phyloP scores from a whole-genome alignment of 2,113 vertebrate species.

The Corythaixoides concolor region DNA sequence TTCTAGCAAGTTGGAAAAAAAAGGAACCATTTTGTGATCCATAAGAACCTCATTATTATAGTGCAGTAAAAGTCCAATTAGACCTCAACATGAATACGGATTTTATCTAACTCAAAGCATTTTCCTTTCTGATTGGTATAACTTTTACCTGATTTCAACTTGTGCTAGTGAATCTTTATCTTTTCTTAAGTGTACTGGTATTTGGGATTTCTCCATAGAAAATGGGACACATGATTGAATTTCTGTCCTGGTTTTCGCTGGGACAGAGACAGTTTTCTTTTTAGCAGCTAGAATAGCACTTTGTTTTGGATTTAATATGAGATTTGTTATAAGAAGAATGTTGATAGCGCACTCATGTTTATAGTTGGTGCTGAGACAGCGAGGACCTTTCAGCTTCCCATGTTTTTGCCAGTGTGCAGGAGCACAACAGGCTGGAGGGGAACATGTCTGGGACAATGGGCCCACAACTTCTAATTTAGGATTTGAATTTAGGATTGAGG shows the following conservation, averaged over 20 bases:
- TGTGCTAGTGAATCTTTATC: background rate
- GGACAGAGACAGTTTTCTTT: too few relatives aligned
- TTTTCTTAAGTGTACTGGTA: background rate
- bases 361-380: too few relatives aligned
- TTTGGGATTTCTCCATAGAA: background rate
- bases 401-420: too few relatives aligned
- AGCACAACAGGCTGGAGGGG: too few relatives aligned
- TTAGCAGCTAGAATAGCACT: too few relatives aligned
- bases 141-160: background rate
- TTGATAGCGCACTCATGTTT: too few relatives aligned
- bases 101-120: background rate
- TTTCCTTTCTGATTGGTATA: background rate
- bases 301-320: too few relatives aligned
- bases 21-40: background rate
- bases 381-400: too few relatives aligned
- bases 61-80: background rate
- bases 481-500: too few relatives aligned
- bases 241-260: background rate
- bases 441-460: too few relatives aligned
- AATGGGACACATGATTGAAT: background rate
- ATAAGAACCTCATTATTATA: background rate
- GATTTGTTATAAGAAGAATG: too few relatives aligned
- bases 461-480: too few relatives aligned
- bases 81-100: background rate
- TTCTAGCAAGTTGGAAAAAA: background rate